Conservation (phyloP, 2,888 invertebrate genomes). For the Caradrina kadenii region DNA sequence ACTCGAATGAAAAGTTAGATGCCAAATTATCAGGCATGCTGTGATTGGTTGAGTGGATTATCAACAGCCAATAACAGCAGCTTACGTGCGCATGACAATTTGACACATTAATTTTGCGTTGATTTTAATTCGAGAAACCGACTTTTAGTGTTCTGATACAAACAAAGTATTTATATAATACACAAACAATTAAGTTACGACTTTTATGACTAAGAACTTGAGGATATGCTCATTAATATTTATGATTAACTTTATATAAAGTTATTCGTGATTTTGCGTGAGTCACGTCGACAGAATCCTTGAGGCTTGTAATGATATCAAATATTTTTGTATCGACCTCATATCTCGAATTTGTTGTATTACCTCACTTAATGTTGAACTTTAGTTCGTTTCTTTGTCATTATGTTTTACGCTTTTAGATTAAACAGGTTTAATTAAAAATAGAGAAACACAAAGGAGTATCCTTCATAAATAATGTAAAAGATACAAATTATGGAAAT, state of each 20-base stretch:
- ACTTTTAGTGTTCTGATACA: neutral
- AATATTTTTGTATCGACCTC: constrained; percentile 50
- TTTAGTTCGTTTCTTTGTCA: constrained; percentile 2
- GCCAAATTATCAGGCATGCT: too few species aligned
- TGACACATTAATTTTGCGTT: neutral
- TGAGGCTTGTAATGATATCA: constrained; percentile 31
- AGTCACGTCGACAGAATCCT: constrained; percentile 64
- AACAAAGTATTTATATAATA: constrained; percentile 16
- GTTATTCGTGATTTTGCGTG: constrained; percentile 57
- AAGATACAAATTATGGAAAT: neutral
- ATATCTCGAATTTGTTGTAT: constrained; percentile 23
- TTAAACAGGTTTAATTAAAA: constrained; percentile 9
- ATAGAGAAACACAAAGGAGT: neutral
- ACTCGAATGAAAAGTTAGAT: too few species aligned
- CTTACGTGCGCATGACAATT: neutral
- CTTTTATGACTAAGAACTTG: constrained; percentile 41
- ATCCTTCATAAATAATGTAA: neutral
- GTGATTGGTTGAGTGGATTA: too few species aligned
- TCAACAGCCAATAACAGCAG: too few species aligned
- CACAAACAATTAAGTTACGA: constrained; percentile 9
- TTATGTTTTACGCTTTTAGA: constrained; percentile 6
- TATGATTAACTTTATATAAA: constrained; percentile 48
- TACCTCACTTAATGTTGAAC: constrained; percentile 19
- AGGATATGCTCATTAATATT: constrained; percentile 50
- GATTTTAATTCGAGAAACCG: neutral